Base-by-base conservation (phyloP, 2,113 vertebrate species). In the Aptenodytes patagonicus region DNA sequence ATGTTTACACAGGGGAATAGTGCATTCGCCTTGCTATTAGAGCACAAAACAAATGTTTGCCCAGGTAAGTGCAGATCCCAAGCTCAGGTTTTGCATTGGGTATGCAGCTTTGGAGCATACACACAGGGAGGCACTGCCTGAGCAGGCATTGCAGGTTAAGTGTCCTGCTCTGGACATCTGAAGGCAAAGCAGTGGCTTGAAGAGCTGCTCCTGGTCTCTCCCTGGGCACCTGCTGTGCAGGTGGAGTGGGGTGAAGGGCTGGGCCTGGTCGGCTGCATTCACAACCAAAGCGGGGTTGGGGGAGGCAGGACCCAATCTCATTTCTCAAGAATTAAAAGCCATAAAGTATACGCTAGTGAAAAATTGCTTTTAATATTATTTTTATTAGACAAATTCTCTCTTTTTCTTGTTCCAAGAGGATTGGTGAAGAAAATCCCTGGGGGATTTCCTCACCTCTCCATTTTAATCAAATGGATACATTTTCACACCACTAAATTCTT, bases 21-120 rank as follows among this genome's bases (percentile, higher is more conserved):
- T 5, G 2, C 0, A 2, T 81, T 94, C 83, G 54, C 89, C 90
- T 76, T 40, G 84, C 89, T 90, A 47, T 70, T 44, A 54, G 61
- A 92, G 85, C 69, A 73, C 87, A 75, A 94, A 95, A 57, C 89
- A 95, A 97, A 94, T 95, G 89, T 97, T 97, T 95, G 82, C 88
- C 64, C 83, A 92, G 88, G 93, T 94, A 72, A 90, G 69, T 9
- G 58, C 57, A 24, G 82, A 32, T 75, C n/a, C 32, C 29, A 3
- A 10, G 66, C 70, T 68, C 46, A 11, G n/a, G 40, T 29, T 72
- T 78, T 6, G 31, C 34, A 2, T 1, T 16, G 64, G 71, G 24
- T 13, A 24, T 38, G 58, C 0, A 10, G 76, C 46, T 93, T 38
- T 31, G 78, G 65, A 47, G 60, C 4, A 1, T 15, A 42, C 28